These are phyloP conservation scores for Diachasma alloeum DNA, from an alignment of 1,140 invertebrate species.

Conservation along the genomic window DNA sequence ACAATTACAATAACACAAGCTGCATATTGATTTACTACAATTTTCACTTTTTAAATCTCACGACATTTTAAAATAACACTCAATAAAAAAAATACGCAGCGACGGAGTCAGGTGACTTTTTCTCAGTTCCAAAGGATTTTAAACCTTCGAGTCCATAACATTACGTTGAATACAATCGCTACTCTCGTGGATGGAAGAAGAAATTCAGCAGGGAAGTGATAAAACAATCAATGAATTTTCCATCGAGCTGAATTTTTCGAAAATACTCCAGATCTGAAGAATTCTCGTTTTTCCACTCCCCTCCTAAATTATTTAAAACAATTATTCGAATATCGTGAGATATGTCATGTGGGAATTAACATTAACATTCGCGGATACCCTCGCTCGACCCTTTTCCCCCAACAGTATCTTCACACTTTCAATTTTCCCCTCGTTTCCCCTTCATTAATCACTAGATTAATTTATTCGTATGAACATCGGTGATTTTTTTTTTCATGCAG, in stretches of 20 bases:
- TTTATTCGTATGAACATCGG: background rate
- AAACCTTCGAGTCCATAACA: background rate
- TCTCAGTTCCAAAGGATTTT: conserved; percentile 1
- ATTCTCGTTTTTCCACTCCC: too few species aligned
- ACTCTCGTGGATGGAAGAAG: background rate
- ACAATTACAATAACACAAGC: background rate
- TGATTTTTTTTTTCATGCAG: background rate
- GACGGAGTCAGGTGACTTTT: background rate
- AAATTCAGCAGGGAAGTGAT: background rate
- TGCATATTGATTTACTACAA: background rate
- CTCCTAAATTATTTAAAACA: background rate
- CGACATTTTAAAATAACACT: background rate
- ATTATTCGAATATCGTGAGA: background rate
- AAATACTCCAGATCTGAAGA: too few species aligned
- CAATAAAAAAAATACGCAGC: background rate
- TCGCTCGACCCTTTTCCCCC: background rate
- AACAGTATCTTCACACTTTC: background rate
- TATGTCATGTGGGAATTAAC: background rate
- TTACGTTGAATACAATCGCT: background rate
- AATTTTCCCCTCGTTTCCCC: background rate
- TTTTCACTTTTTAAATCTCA: background rate
- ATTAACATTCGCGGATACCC: background rate
- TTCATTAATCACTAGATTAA: conserved; percentile 12
- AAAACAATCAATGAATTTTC: too few species aligned
- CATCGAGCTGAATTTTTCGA: too few species aligned